Percentiles rank a stretch among this genome's conserved stretches.
These are phyloP conservation scores for Synanthedon formicaeformis DNA, from an alignment of 2,888 invertebrate species.

Conservation along the genomic window DNA sequence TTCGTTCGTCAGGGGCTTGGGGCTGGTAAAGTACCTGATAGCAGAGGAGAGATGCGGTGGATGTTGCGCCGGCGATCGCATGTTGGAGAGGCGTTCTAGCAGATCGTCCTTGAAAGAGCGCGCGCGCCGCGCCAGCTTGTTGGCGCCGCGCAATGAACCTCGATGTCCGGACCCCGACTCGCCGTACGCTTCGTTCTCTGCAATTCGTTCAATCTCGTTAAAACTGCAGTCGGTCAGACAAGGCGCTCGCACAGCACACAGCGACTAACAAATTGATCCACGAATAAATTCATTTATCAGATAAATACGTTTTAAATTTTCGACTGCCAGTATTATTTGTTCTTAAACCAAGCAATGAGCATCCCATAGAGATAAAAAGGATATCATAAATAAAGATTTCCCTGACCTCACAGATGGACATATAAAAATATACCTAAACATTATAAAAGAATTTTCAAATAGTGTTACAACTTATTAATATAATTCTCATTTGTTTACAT, in stretches of 20 bases:
- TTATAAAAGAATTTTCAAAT: no score
- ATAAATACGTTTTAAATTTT: no score
- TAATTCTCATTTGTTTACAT: no score
- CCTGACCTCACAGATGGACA: no score
- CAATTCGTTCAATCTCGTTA: conserved; percentile 13
- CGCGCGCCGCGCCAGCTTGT: conserved; percentile 86
- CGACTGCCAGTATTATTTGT: no score
- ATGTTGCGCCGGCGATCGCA: conserved; percentile 81
- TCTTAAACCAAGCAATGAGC: no score
- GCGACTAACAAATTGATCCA: not conserved
- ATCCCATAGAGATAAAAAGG: no score
- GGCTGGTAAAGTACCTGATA: conserved; percentile 32
- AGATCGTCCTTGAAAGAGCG: conserved; percentile 94
- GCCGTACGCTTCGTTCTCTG: conserved; percentile 61
- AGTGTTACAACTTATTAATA: no score
- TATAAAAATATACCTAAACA: no score
- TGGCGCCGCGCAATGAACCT: conserved; percentile 82
- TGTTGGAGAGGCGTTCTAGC: conserved; percentile 89
- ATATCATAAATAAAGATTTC: no score
- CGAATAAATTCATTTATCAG: conserved; percentile 4
- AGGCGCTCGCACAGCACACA: not conserved
- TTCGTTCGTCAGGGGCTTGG: no score
- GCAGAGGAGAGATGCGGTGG: conserved; percentile 58
- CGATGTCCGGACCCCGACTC: conserved; percentile 78
- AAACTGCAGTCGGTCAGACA: not conserved